Conservation (phyloP, 2,888 invertebrate species). For the Eristalinus aeneus region DNA sequence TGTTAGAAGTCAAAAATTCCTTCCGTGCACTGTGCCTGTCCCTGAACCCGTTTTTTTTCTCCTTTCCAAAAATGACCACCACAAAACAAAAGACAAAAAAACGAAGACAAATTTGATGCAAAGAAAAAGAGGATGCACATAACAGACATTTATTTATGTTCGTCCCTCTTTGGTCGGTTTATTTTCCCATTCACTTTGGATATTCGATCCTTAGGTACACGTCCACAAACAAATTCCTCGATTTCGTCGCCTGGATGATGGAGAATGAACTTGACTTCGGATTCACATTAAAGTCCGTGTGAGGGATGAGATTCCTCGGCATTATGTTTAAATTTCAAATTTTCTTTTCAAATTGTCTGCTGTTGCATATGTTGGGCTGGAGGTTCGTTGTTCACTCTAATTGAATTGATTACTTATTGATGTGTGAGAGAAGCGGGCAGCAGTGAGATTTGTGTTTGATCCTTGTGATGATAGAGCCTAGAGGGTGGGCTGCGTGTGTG, state of each 20-base stretch:
- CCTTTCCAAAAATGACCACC: background rate
- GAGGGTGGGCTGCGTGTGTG: background rate
- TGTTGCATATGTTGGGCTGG: background rate
- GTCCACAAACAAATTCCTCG: background rate
- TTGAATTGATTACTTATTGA: slow-evolving; percentile 22
- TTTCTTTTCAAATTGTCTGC: background rate
- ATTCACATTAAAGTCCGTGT: slow-evolving; percentile 15
- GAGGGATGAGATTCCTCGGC: background rate
- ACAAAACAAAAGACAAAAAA: background rate
- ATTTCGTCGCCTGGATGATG: background rate
- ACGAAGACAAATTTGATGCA: background rate
- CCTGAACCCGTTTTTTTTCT: background rate
- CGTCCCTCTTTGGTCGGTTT: slow-evolving; percentile 15
- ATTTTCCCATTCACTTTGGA: slow-evolving; percentile 46
- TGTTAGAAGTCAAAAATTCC: background rate
- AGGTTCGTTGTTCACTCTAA: slow-evolving; percentile 2
- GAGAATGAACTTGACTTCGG: background rate
- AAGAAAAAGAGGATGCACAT: background rate
- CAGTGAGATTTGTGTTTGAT: slow-evolving; percentile 1
- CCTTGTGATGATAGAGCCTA: slow-evolving; percentile 9
- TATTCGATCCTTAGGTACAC: slow-evolving; percentile 41
- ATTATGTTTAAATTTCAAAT: background rate
- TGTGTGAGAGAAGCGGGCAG: background rate
- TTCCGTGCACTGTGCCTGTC: background rate
- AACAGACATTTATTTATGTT: slow-evolving; percentile 33